Evolutionary conservation across 2,888 invertebrate genomes (phyloP).

Genomic region (Cephus pygmeus): DNA sequence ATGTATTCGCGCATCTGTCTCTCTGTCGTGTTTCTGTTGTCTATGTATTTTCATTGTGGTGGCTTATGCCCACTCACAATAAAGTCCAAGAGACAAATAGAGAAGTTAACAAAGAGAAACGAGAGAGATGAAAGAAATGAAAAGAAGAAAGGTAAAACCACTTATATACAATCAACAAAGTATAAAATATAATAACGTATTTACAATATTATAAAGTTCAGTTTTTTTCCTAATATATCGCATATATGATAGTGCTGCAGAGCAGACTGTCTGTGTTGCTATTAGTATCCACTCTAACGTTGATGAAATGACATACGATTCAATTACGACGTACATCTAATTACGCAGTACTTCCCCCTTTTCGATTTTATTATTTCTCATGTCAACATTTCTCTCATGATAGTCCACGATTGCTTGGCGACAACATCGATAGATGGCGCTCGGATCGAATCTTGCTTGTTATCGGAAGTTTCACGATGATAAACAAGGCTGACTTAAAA

Average conservation of each 20-base stretch:
- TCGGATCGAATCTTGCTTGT: not conserved
- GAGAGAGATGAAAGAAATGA: not conserved
- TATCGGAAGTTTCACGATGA: not conserved
- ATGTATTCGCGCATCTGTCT: not conserved
- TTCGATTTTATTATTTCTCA: not conserved
- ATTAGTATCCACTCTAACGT: slow-evolving; percentile 11
- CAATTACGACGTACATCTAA: not conserved
- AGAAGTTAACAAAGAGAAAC: not conserved
- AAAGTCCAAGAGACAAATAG: slow-evolving; percentile 18
- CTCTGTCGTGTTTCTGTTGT: not conserved
- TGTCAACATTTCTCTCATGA: not conserved
- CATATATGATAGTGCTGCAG: slow-evolving; percentile 26
- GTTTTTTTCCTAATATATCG: slow-evolving; percentile 20
- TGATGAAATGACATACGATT: not conserved
- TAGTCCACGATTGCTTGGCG: not conserved
- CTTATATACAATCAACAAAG: slow-evolving; percentile 39
- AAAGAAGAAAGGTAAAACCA: slow-evolving; percentile 19
- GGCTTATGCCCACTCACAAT: not conserved
- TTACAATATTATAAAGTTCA: slow-evolving; percentile 41
- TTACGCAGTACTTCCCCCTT: not conserved
- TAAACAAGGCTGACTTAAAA: not conserved
- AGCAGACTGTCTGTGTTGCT: slow-evolving; percentile 29
- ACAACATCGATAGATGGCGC: not conserved
- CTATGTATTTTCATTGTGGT: not conserved
- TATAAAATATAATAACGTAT: slow-evolving; percentile 46